These are phyloP conservation scores for Emydoidea blandingii DNA, from an alignment of 2,797 vertebrate genomes.

Conservation along the genomic window DNA sequence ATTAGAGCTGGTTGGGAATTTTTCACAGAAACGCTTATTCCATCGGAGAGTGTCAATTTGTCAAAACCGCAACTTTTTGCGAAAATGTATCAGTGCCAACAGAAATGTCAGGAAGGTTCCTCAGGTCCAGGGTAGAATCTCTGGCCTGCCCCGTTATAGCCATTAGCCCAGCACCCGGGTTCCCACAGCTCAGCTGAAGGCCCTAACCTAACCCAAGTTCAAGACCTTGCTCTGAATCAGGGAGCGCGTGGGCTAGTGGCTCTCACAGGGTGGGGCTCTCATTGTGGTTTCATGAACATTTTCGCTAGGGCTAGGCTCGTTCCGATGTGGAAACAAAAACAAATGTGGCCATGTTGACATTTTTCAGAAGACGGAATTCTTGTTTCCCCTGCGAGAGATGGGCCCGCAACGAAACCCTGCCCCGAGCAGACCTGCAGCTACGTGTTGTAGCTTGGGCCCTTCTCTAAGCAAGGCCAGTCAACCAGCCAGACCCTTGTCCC, in stretches of 20 bases:
- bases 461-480: neutral
- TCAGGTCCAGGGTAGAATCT: neutral
- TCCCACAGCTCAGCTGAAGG: too few species aligned
- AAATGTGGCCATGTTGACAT: neutral
- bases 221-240: neutral
- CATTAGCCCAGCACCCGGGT: neutral
- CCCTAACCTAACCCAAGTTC: too few species aligned
- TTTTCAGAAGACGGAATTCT: neutral
- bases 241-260: accelerated
- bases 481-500: too few species aligned
- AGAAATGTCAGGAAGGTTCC: neutral
- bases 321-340: neutral
- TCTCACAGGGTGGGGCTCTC: neutral
- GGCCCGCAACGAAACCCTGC: accelerated
- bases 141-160: neutral
- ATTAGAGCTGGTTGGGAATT: neutral
- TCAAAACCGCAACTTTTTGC: neutral
- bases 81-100: neutral
- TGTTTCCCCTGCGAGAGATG: neutral
- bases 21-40: neutral
- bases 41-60: neutral
- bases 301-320: neutral
- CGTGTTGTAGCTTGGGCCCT: neutral
- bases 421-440: neutral
- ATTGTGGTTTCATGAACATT: neutral